Percentiles rank a stretch among this genome's conserved stretches.
Evolutionary conservation across 2,888 invertebrate genomes (phyloP).

Genomic region (Pollenia angustigena): DNA sequence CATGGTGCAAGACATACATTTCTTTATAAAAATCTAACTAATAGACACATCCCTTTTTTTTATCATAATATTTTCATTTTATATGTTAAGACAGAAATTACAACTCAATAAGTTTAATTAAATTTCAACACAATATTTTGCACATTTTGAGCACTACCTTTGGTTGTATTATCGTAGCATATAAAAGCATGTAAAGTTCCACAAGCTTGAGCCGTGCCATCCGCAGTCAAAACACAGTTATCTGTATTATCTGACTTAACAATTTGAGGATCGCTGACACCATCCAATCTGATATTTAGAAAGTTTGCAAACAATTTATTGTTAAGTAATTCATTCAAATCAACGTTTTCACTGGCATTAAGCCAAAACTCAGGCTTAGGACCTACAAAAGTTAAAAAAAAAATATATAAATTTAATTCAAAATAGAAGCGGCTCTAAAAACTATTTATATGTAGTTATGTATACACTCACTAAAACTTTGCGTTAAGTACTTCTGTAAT

Average conservation of each 20-base stretch:
- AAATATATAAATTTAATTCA: background rate
- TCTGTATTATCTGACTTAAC: constrained; percentile 49
- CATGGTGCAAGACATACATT: too few relatives aligned
- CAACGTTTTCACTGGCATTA: constrained; percentile 43
- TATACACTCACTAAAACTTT: constrained; percentile 43
- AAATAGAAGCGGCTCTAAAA: too few relatives aligned
- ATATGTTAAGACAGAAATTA: too few relatives aligned
- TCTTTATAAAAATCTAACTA: too few relatives aligned
- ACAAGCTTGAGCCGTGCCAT: constrained; percentile 57
- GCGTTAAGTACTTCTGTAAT: constrained; percentile 45
- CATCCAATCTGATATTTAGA: constrained; percentile 55
- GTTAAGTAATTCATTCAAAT: constrained; percentile 44
- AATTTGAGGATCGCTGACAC: constrained; percentile 30
- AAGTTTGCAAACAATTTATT: constrained; percentile 34
- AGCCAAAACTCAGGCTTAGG: constrained; percentile 65
- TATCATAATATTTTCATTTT: too few relatives aligned
- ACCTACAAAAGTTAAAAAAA: constrained; percentile 16
- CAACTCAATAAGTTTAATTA: constrained; percentile 21
- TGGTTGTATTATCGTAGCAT: constrained; percentile 13
- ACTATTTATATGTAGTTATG: background rate
- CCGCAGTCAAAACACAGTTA: constrained; percentile 58
- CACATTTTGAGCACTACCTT: constrained; percentile 46
- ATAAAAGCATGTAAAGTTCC: constrained; percentile 60
- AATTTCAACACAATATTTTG: constrained; percentile 68
- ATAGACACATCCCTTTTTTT: too few relatives aligned